Evolutionary conservation across 2,888 invertebrate genomes (phyloP), one percentile per base, ranked within the genome.

Genomic region (Hydrotaea diabolus): DNA sequence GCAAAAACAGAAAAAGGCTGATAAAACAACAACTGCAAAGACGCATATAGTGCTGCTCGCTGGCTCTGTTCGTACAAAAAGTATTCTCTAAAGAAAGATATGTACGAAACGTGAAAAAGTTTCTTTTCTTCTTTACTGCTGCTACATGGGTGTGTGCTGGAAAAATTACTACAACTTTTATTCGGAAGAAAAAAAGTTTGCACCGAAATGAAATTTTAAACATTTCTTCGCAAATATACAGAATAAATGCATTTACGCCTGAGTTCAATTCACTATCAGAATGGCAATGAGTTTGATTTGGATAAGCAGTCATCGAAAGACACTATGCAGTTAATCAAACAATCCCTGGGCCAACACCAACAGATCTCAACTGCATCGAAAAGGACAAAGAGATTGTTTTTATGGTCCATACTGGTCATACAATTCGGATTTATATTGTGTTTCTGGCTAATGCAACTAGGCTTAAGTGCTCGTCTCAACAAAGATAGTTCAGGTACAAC

Each of bases 401-500:
- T 92, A 55, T 92, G 91, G 90, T 87, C 89, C 49, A 87, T 92
- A 46, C 87, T 92, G 26, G 78, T 92, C 17, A 86, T 92, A 19
- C 92, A 92, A 86, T 83, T 92, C 80, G 88, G 90, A 11, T 89
- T 92, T 36, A 91, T 92, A 80, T 88, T 88, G 57, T 90, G 90
- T 84, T 89, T 91, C 71, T 91, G 92, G 92, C 77, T 91, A 64
- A 83, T 91, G 36, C 92, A 91, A 77, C 87, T 88, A 82, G 88
- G 86, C 5, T 77, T 82, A 64, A 85, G 79, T 77, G 85, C 55
- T 36, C 82, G 80, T 55, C 46, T 77, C 1, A 82, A 77, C 0
- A 82, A 77, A 62, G 82, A 85, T 26, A 82, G 53, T 0, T 23
- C 74, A 62, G 74, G 19, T 26, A 17, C 17, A 21, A 15, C n/a